Evolutionary conservation across 2,797 vertebrate species (phyloP), one percentile per base, ranked within the genome.

Genomic region (Smutsia temminckii): DNA sequence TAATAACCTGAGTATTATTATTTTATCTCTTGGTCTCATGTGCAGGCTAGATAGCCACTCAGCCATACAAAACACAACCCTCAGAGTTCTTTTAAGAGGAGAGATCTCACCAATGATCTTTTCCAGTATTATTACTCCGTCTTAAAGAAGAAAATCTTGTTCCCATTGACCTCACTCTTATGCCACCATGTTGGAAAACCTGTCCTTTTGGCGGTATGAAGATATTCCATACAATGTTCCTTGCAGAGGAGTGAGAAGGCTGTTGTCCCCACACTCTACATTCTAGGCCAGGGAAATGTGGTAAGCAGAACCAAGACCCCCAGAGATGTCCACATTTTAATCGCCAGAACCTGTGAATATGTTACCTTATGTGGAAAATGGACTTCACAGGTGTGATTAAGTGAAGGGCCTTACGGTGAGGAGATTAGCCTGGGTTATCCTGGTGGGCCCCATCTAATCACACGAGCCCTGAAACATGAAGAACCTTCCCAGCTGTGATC

Each of bases 1-100:
- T 72, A 97, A 92, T 64, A 88, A 85, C 61, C 87, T 93, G 71
- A 97, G 78, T 12, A 59, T 18, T n/a, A n/a, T 11, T 93, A 85
- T 93, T 93, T 92, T 96, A 69, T 95, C 85, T 96, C 69, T 90
- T 34, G 40, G 37, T 63, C 74, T 37, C 64, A 69, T 75, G 72
- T 55, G 20, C 71, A 69, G 40, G 18, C 29, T 80, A 75, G 84
- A 72, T 40, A 85, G 77, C 37, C 57, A 87, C n/a, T 85, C 49
- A 86, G 49, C 17, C 40, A 64, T 23, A 88, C 71, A 92, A 84
- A 89, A 78, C 18, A 37, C 25, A 91, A 29, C n/a, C 32, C 61
- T 83, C 46, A 6, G 63, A 72, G 53, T 91, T 86, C 53, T 53
- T 75, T n/a, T 75, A 46, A 46, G 46, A 46, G 46, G 46, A 46